Evolutionary conservation across 2,797 vertebrate species (phyloP), one percentile per base, ranked within the genome.

Genomic region (Chaetophractus vellerosus): DNA sequence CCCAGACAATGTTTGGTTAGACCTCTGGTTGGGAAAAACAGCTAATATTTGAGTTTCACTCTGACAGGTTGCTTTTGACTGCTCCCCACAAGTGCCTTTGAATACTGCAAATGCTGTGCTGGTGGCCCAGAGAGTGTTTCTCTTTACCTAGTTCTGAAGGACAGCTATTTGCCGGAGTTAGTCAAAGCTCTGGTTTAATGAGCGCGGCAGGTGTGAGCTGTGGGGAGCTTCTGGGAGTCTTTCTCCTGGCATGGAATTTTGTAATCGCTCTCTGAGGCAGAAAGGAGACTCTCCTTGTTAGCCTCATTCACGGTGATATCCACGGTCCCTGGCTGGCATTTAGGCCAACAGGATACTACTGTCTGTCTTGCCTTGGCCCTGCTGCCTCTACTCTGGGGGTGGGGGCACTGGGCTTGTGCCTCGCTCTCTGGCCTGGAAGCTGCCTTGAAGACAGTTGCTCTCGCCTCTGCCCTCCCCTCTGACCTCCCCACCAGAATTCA

Each of bases 141-240:
- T 16, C 36, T 0, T 71, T 91, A 68, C 97, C 95, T 57, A 10
- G 24, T 90, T 89, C 81, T 97, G 93, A 91, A 97, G 97, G 95
- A 93, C 93, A 4, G 72, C 91, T 97, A 48, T 98, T 95, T 95
- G 76, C 18, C 1, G 95, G 55, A 48, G 88, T 4, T 11, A 48
- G 95, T 89, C 96, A 97, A 19, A 92, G 28, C 71, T 0, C 1
- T 38, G 84, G 79, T 93, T 92, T 96, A 94, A 83, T 78, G 86
- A 91, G 69, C 2, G 28, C 57, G 69, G 74, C 57, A 84, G 36
- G 48, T 36, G 10, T 5, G 59, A 93, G 75, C 82, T 68, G 48
- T 96, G 92, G 92, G 69, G 33, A 41, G 31, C 41, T n/a, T 91
- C 12, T 36, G 83, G 66, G 76, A 92, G 50, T 31, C 78, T 86